phyloP scores from a whole-genome alignment of 2,797 vertebrate species.

The Echeneis naucrates region DNA sequence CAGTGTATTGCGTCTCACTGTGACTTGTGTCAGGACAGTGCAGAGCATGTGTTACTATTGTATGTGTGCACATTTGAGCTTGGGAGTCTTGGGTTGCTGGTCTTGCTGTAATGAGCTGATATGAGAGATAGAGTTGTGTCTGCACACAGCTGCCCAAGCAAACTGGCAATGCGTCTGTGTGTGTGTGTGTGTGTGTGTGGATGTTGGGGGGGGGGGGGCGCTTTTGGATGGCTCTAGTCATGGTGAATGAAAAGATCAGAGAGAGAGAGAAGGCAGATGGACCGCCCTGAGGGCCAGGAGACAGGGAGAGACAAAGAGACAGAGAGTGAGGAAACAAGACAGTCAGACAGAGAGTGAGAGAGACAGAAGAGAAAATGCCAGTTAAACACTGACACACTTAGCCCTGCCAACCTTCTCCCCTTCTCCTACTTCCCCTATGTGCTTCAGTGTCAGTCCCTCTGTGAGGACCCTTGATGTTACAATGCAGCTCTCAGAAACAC shows the following conservation, averaged over 20 bases:
- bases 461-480: conserved; percentile 40
- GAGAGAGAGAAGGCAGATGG: conserved; percentile 79
- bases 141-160: conserved; percentile 77
- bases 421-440: conserved; percentile 18
- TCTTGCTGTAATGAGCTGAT: conserved; percentile 77
- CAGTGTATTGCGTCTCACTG: not conserved
- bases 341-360: conserved; percentile 29
- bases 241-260: conserved; percentile 85
- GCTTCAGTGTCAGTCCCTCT: conserved; percentile 30
- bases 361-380: conserved; percentile 64
- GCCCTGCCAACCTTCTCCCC: conserved; percentile 56
- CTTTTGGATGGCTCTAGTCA: conserved; percentile 80
- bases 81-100: conserved; percentile 65
- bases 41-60: conserved; percentile 4
- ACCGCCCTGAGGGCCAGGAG: conserved; percentile 75
- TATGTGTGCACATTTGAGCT: conserved; percentile 18
- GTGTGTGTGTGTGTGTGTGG: conserved; percentile 45
- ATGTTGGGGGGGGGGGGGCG: conserved; percentile 50
- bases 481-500: conserved; percentile 27
- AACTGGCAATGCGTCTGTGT: conserved; percentile 68
- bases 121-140: conserved; percentile 77
- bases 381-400: conserved; percentile 71
- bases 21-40: conserved; percentile 15
- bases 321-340: conserved; percentile 30
- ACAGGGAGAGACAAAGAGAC: conserved; percentile 74